Percentiles rank a stretch among this genome's conserved stretches.
Evolutionary conservation across 2,888 invertebrate species (phyloP).

Genomic region (Mylabris sibirica): DNA sequence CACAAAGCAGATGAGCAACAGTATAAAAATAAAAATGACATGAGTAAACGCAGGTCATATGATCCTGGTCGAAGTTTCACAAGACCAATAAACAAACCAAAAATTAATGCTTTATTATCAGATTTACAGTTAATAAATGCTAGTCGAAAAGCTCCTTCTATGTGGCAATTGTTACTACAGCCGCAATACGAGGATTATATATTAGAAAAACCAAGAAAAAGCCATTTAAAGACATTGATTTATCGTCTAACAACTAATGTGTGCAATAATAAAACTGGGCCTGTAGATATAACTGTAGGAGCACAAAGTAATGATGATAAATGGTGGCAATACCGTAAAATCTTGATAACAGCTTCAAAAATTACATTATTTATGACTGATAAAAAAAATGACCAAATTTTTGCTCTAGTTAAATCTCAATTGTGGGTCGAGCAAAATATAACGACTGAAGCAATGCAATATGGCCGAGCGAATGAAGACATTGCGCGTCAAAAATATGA

Average conservation of each 20-base stretch:
- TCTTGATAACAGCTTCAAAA: constrained; percentile 37
- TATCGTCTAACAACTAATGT: constrained; percentile 27
- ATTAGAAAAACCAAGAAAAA: constrained; percentile 26
- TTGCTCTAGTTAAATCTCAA: constrained; percentile 27
- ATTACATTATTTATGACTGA: constrained; percentile 27
- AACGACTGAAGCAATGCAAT: constrained; percentile 25
- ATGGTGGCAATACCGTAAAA: constrained; percentile 35
- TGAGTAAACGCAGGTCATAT: constrained; percentile 18
- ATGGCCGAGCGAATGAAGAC: constrained; percentile 33
- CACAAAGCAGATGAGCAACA: constrained; percentile 28
- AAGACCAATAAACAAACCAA: constrained; percentile 26
- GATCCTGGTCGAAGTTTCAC: constrained; percentile 26
- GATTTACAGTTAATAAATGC: constrained; percentile 29
- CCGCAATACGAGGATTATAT: constrained; percentile 34
- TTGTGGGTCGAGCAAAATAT: constrained; percentile 25
- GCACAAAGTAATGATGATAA: constrained; percentile 23
- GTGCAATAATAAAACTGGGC: constrained; percentile 24
- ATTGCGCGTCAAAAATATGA: constrained; percentile 23
- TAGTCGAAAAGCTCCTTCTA: constrained; percentile 24
- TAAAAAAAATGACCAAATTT: constrained; percentile 34
- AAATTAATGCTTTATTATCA: constrained; percentile 27
- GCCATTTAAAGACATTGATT: constrained; percentile 30
- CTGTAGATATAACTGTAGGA: constrained; percentile 27
- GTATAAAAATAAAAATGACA: constrained; percentile 23
- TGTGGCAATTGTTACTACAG: constrained; percentile 34